Conservation (phyloP, 2,797 vertebrate genomes). For the Peromyscus nudipes region DNA sequence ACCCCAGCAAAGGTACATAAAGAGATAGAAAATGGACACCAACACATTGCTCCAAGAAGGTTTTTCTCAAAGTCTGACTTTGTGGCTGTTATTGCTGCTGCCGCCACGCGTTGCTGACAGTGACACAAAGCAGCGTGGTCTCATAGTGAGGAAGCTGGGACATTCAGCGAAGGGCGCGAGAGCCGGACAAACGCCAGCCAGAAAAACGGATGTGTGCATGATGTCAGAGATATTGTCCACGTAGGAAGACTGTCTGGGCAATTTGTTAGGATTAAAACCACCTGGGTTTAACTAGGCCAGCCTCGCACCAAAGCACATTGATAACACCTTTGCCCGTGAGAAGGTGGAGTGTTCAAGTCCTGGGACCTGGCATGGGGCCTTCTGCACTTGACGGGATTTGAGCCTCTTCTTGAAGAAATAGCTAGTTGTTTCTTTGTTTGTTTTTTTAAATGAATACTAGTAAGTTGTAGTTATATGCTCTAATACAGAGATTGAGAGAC, state of each 20-base stretch:
- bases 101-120: neutral
- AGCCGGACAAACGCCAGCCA: neutral
- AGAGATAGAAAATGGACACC: neutral
- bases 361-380: neutral
- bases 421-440: neutral
- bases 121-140: neutral
- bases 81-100: neutral
- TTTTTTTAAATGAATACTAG: neutral
- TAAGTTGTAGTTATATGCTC: neutral
- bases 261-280: constrained; percentile 34
- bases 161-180: neutral
- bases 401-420: constrained; percentile 5
- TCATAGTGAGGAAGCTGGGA: neutral
- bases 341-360: neutral
- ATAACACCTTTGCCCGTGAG: neutral
- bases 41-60: neutral
- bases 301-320: neutral
- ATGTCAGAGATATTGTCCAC: constrained; percentile 28
- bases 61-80: neutral
- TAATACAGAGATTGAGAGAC: neutral
- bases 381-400: neutral
- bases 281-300: neutral
- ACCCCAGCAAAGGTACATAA: neutral
- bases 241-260: neutral
- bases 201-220: neutral